Evolutionary conservation across 1,140 invertebrate genomes (phyloP).

Genomic region (Chlorops oryzae): DNA sequence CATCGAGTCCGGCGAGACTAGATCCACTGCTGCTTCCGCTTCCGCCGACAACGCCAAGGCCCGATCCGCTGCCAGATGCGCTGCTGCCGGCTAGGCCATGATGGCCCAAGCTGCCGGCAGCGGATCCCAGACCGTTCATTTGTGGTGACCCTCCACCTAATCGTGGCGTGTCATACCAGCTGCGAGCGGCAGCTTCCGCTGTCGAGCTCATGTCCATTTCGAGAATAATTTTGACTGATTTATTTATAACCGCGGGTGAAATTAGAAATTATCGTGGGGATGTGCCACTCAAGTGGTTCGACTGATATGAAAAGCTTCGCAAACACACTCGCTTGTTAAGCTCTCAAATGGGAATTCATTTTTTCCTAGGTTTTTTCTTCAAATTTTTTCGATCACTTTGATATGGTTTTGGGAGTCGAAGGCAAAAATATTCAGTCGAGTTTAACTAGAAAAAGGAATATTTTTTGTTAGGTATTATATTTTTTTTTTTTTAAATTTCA

Average conservation of each 20-base stretch:
- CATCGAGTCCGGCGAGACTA: conserved; percentile 35
- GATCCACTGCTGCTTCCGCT: conserved; percentile 28
- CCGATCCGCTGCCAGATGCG: conserved; percentile 35
- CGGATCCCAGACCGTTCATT: conserved; percentile 36
- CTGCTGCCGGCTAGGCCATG: conserved; percentile 41
- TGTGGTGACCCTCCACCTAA: conserved; percentile 41
- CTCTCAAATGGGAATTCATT: too few relatives aligned
- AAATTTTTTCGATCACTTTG: too few relatives aligned
- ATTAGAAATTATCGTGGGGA: too few relatives aligned
- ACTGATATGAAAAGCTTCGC: too few relatives aligned
- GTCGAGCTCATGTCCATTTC: conserved; percentile 49
- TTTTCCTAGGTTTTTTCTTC: too few relatives aligned
- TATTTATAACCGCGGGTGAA: conserved; percentile 18
- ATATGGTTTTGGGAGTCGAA: too few relatives aligned
- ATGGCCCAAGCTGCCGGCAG: conserved; percentile 38
- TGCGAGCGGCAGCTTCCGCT: conserved; percentile 48
- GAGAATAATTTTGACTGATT: conserved; percentile 48
- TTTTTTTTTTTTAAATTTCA: too few relatives aligned
- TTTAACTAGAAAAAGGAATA: too few relatives aligned
- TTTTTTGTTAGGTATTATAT: too few relatives aligned
- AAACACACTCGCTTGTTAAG: too few relatives aligned
- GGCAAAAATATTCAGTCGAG: too few relatives aligned
- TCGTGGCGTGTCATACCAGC: conserved; percentile 47
- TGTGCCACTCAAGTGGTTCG: too few relatives aligned
- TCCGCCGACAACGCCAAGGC: conserved; percentile 30